Evolutionary conservation across 2,113 vertebrate genomes (phyloP), one percentile per base, ranked within the genome.

Genomic region (Oriolus oriolus): DNA sequence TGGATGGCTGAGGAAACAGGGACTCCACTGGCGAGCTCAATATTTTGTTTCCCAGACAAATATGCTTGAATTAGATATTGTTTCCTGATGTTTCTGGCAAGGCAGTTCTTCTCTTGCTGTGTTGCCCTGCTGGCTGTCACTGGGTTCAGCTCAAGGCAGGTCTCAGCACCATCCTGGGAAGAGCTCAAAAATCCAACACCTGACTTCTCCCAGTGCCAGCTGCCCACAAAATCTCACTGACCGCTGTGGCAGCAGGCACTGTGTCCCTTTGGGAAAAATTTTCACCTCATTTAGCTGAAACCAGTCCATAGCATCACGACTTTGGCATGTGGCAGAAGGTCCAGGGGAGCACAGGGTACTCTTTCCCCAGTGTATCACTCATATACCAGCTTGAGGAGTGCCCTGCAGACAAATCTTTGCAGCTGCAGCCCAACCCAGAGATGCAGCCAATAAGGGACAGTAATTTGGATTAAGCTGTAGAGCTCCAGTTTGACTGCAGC

Each of bases 261-360:
- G 18, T 21, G n/a, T 45, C 31, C 37, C 23, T 74, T 24, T 66
- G 44, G 33, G 31, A 80, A 53, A 21, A 20, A 21, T 6, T 65
- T 18, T 18, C 7, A 31, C 28, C 41, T 60, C 1, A 0, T 59
- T 24, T 30, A 33, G 19, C 70, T 44, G 9, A 37, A 76, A 76
- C 19, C 24, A 45, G 26, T 2, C 52, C 35, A 7, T 26, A 16
- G 11, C 13, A 75, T n/a, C 28, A 24, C 0, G 1, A 14, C 7
- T 49, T 35, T 39, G 45, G 23, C 15, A 14, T 0, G 0, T 26
- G 42, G 31, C 20, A 57, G 59, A 23, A 60, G 53, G 31, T 26
- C 30, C 57, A 47, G 27, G 27, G 73, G 63, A 64, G 24, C 27
- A 9, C 20, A 26, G 7, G 8, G 18, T 21, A 4, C 13, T 21